Evolutionary conservation across 2,888 invertebrate genomes (phyloP).

Genomic region (Hyposoter dolosus): DNA sequence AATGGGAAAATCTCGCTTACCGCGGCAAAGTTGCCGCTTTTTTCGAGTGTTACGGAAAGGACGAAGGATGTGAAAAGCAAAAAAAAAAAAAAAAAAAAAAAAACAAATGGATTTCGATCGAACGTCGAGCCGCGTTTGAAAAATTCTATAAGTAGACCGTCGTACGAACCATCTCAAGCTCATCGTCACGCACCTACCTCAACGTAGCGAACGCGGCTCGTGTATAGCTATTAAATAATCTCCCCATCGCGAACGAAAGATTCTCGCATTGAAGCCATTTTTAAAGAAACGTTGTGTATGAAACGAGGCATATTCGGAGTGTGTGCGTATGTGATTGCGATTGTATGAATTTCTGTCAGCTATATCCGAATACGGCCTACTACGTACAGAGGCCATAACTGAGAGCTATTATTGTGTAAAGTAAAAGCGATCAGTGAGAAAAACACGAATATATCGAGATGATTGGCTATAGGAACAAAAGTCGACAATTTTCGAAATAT

Average conservation of each 20-base stretch:
- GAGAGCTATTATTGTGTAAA: slow-evolving; percentile 57
- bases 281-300: not conserved
- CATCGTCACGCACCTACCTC: slow-evolving; percentile 64
- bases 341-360: slow-evolving; percentile 24
- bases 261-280: slow-evolving; percentile 36
- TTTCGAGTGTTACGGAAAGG: slow-evolving; percentile 21
- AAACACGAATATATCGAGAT: slow-evolving; percentile 1
- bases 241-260: slow-evolving; percentile 53
- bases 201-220: slow-evolving; percentile 64
- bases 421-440: slow-evolving; percentile 10
- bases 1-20: slow-evolving; percentile 8
- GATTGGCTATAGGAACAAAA: slow-evolving; percentile 4
- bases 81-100: not conserved
- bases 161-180: slow-evolving; percentile 57
- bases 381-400: slow-evolving; percentile 56
- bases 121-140: slow-evolving; percentile 56
- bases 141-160: slow-evolving; percentile 43
- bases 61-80: not conserved
- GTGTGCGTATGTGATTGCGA: slow-evolving; percentile 42
- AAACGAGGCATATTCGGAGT: slow-evolving; percentile 25
- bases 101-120: slow-evolving; percentile 24
- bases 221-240: slow-evolving; percentile 51
- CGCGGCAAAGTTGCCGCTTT: slow-evolving; percentile 48
- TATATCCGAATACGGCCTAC: slow-evolving; percentile 54
- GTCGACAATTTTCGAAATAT: slow-evolving; percentile 29